phyloP scores from a whole-genome alignment of 2,888 invertebrate genomes.

The Zonitis immaculata region DNA sequence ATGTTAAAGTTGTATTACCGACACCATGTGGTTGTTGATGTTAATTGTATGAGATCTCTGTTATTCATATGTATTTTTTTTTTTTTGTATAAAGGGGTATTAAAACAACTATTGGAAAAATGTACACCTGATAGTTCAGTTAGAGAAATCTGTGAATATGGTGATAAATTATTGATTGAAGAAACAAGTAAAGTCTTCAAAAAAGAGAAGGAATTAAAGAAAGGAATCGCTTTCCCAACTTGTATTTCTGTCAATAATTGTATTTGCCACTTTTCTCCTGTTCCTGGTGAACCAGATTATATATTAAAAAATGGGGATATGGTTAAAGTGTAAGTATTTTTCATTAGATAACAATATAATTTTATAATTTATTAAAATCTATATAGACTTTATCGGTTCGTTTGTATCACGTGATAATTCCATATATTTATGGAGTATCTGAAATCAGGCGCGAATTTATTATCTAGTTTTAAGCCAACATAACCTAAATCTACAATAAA shows the following conservation, averaged over 20 bases:
- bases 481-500: neutral
- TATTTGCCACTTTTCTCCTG: conserved; percentile 98
- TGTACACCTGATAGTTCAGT: conserved; percentile 86
- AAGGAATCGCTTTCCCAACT: conserved; percentile 98
- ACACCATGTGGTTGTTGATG: conserved; percentile 12
- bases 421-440: neutral
- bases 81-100: conserved; percentile 65
- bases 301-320: conserved; percentile 86
- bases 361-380: no score
- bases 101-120: conserved; percentile 83
- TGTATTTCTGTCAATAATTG: conserved; percentile 98
- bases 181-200: conserved; percentile 96
- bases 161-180: conserved; percentile 81
- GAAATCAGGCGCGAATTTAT: neutral
- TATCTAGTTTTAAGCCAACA: neutral
- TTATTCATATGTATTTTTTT: neutral
- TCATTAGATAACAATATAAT: no score
- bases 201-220: conserved; percentile 96
- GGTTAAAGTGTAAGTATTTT: conserved; percentile 85
- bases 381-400: no score
- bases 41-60: neutral
- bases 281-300: conserved; percentile 86
- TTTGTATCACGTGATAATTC: neutral
- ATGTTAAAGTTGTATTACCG: neutral
- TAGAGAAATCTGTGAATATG: conserved; percentile 85